Evolutionary conservation across 2,888 invertebrate species (phyloP).

Genomic region (Drosophila anomelani): DNA sequence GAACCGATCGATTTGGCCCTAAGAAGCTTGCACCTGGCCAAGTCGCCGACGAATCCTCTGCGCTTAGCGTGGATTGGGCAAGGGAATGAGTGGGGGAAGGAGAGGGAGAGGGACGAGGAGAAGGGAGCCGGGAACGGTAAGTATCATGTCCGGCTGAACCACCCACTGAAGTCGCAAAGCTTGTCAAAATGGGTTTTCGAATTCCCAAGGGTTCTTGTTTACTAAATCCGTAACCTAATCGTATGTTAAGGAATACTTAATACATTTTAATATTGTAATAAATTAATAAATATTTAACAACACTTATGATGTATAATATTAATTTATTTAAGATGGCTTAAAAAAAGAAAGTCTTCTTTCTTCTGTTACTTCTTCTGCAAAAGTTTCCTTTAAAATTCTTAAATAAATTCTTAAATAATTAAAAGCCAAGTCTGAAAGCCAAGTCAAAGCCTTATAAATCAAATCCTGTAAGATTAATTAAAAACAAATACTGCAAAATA

Average conservation of each 20-base stretch:
- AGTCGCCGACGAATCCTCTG: background rate
- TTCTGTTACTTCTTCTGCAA: too few species aligned
- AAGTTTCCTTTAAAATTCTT: too few species aligned
- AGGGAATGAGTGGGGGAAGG: background rate
- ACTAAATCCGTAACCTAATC: background rate
- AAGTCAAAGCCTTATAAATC: too few species aligned
- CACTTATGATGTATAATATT: too few species aligned
- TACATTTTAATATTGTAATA: background rate
- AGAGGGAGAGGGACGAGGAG: background rate
- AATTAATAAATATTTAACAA: too few species aligned
- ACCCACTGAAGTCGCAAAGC: background rate
- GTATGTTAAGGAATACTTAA: background rate
- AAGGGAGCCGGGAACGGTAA: background rate
- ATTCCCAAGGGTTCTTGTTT: background rate
- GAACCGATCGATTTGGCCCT: slow-evolving; percentile 28
- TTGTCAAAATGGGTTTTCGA: background rate
- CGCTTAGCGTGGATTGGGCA: background rate
- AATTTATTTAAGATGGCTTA: too few species aligned
- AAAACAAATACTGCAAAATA: background rate
- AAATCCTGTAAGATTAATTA: too few species aligned
- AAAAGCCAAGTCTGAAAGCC: too few species aligned
- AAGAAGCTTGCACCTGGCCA: slow-evolving; percentile 42
- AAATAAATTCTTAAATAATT: too few species aligned
- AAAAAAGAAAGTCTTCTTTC: too few species aligned
- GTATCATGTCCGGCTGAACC: background rate